Percentiles rank a stretch among this genome's conserved stretches.
These are phyloP conservation scores for Empis stercorea DNA, from an alignment of 2,888 invertebrate species.

Conservation along the genomic window DNA sequence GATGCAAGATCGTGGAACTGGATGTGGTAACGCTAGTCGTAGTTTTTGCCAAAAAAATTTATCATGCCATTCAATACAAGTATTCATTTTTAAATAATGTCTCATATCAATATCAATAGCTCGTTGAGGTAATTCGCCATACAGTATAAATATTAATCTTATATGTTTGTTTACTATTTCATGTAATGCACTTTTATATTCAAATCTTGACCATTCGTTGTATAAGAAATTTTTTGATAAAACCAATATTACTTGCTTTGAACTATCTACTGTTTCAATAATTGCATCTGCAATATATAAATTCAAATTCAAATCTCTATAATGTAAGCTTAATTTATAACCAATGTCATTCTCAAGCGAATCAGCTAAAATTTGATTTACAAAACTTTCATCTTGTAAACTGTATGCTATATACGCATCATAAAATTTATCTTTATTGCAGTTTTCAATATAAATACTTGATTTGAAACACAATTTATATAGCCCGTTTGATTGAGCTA, in stretches of 20 bases:
- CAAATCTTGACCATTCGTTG: constrained; percentile 91
- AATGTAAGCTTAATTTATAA: constrained; percentile 81
- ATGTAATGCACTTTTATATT: constrained; percentile 86
- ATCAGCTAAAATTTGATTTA: constrained; percentile 75
- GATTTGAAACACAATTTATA: constrained; percentile 77
- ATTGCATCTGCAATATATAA: constrained; percentile 86
- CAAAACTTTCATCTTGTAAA: constrained; percentile 83
- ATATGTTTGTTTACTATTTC: constrained; percentile 77
- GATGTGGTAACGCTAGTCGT: constrained; percentile 72
- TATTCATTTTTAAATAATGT: constrained; percentile 79
- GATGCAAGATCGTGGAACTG: constrained; percentile 11
- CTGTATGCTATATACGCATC: constrained; percentile 95
- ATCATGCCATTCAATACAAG: constrained; percentile 87
- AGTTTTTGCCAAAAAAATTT: constrained; percentile 95
- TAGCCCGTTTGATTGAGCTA: constrained; percentile 78
- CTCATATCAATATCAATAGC: constrained; percentile 85
- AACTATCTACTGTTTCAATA: constrained; percentile 81
- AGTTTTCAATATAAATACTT: constrained; percentile 43
- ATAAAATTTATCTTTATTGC: constrained; percentile 69
- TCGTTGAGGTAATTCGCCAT: constrained; percentile 77
- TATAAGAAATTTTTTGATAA: constrained; percentile 86
- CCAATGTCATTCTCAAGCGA: constrained; percentile 74
- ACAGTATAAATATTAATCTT: constrained; percentile 77
- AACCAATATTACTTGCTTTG: constrained; percentile 78
- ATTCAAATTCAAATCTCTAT: constrained; percentile 80